These are phyloP conservation scores for Hyphantria cunea DNA, from an alignment of 1,140 invertebrate genomes.

Conservation along the genomic window DNA sequence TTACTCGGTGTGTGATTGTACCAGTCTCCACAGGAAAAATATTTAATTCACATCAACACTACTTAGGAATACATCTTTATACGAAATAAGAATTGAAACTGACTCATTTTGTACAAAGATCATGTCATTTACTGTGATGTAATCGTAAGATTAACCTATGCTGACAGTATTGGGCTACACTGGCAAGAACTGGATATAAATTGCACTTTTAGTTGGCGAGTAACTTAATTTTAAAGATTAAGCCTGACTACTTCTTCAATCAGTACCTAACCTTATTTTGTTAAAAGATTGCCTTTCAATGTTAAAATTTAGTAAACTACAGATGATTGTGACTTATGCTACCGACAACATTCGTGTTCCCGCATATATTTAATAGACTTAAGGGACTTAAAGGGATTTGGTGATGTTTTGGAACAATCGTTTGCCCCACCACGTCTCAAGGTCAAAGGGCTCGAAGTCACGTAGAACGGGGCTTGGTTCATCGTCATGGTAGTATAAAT, in stretches of 20 bases:
- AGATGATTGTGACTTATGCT: constrained; percentile 78
- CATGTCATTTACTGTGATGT: too few species aligned
- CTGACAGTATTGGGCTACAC: neutral
- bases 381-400: constrained; percentile 84
- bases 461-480: constrained; percentile 85
- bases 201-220: too few species aligned
- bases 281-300: neutral
- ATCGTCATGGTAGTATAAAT: constrained; percentile 87
- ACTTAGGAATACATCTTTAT: too few species aligned
- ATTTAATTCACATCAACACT: too few species aligned
- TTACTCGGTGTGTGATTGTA: too few species aligned
- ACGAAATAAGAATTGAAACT: too few species aligned
- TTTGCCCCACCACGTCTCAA: constrained; percentile 94
- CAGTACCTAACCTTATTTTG: too few species aligned
- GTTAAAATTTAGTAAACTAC: constrained; percentile 73
- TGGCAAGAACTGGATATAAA: constrained; percentile 1
- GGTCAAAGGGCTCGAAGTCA: constrained; percentile 93
- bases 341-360: constrained; percentile 61
- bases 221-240: too few species aligned
- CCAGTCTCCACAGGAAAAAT: too few species aligned
- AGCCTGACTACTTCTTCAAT: too few species aligned
- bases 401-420: constrained; percentile 91
- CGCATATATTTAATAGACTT: constrained; percentile 20
- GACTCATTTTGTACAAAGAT: neutral
- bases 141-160: neutral